These are phyloP conservation scores for Crax fasciolata DNA, from an alignment of 2,797 vertebrate species.

Conservation along the genomic window DNA sequence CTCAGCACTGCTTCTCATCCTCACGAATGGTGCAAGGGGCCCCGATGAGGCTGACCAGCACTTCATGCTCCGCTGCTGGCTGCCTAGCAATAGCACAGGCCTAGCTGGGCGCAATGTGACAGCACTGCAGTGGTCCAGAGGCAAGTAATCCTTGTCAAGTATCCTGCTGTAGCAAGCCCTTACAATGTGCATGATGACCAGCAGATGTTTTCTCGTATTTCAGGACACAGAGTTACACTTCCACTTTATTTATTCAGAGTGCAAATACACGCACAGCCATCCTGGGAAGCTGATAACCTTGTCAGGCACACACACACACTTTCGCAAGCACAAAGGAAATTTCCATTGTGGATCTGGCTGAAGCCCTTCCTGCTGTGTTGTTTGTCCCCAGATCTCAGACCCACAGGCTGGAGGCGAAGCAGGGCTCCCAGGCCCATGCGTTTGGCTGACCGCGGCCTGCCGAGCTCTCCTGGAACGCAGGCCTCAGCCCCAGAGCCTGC, in stretches of 20 bases:
- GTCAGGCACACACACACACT: background rate
- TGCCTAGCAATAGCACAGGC: background rate
- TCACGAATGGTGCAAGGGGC: background rate
- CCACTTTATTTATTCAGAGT: background rate
- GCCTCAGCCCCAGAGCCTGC: background rate
- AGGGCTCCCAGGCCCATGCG: background rate
- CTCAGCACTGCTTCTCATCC: background rate
- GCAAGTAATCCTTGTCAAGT: background rate
- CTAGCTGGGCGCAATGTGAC: background rate
- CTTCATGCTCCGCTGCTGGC: background rate
- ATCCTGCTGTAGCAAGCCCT: background rate
- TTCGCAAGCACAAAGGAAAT: background rate
- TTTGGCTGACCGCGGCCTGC: fast-evolving
- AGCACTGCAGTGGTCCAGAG: background rate
- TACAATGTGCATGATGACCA: background rate
- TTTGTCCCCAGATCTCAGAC: background rate
- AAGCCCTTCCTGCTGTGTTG: background rate
- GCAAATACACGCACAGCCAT: background rate
- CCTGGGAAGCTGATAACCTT: background rate
- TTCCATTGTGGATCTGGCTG: background rate
- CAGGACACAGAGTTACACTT: background rate
- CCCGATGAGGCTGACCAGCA: background rate
- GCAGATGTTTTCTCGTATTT: background rate
- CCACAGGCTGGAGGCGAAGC: background rate
- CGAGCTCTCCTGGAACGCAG: fast-evolving